These are phyloP conservation scores for Nomada goodeniana DNA, from an alignment of 2,888 invertebrate genomes.

Conservation along the genomic window DNA sequence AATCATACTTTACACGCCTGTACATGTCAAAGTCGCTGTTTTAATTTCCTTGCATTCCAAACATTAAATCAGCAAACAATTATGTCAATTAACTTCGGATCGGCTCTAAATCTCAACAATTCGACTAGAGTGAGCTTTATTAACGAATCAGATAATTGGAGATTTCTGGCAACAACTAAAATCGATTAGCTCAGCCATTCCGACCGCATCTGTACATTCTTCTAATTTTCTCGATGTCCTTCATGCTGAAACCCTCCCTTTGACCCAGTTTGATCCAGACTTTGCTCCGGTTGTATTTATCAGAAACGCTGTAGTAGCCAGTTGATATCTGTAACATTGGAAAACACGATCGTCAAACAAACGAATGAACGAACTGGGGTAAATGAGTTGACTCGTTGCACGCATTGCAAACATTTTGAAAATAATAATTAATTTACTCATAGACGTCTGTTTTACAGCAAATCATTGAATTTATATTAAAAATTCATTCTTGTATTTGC, in stretches of 20 bases:
- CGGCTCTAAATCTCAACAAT: background rate
- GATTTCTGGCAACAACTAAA: background rate
- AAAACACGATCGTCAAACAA: conserved; percentile 5
- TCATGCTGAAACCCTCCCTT: conserved; percentile 90
- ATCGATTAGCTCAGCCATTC: background rate
- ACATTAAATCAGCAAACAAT: background rate
- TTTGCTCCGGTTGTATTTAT: conserved; percentile 55
- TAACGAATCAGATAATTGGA: background rate
- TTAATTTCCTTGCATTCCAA: background rate
- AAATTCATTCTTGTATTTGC: background rate
- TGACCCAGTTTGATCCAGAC: conserved; percentile 86
- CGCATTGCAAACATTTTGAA: too few relatives aligned
- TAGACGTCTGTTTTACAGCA: too few relatives aligned
- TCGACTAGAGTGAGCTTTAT: background rate
- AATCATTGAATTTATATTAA: background rate
- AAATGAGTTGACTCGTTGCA: too few relatives aligned
- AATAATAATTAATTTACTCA: too few relatives aligned
- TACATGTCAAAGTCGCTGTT: background rate
- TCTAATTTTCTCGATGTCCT: conserved; percentile 90
- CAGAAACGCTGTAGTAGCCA: conserved; percentile 1
- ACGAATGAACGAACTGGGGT: background rate
- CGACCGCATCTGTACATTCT: conserved; percentile 20
- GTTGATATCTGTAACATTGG: conserved; percentile 18
- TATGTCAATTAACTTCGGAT: background rate
- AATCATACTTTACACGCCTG: background rate